A percentile compares a stretch with the other conserved stretches of the same genome.
phyloP scores from a whole-genome alignment of 2,113 vertebrate species.

The Dolichotis patagonum region DNA sequence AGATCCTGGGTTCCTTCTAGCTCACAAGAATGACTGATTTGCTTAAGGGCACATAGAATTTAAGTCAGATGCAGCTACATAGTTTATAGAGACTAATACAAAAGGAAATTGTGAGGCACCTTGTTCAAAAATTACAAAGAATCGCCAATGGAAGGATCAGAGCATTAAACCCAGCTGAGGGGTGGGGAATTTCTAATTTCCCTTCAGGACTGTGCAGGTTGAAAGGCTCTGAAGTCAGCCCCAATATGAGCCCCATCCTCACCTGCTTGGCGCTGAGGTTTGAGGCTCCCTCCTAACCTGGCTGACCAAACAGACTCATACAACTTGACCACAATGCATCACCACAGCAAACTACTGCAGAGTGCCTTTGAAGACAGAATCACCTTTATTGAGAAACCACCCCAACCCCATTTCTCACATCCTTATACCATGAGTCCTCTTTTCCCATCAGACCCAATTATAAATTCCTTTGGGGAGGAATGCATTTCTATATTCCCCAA shows the following conservation, averaged over 20 bases:
- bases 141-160: neutral
- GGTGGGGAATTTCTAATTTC: neutral
- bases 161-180: neutral
- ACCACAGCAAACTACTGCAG: neutral
- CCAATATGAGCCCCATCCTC: neutral
- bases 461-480: neutral
- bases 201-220: neutral
- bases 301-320: no score
- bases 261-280: neutral
- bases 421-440: neutral
- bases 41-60: neutral
- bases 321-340: neutral
- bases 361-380: neutral
- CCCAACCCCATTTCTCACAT: neutral
- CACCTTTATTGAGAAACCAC: neutral
- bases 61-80: neutral
- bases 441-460: neutral
- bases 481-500: neutral
- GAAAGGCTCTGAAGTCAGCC: neutral
- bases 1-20: neutral
- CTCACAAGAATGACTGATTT: neutral
- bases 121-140: neutral
- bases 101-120: neutral
- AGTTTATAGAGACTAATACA: neutral
- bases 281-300: no score